Conservation (phyloP, 2,113 vertebrate genomes). For the Anarhynchus alexandrinus region DNA sequence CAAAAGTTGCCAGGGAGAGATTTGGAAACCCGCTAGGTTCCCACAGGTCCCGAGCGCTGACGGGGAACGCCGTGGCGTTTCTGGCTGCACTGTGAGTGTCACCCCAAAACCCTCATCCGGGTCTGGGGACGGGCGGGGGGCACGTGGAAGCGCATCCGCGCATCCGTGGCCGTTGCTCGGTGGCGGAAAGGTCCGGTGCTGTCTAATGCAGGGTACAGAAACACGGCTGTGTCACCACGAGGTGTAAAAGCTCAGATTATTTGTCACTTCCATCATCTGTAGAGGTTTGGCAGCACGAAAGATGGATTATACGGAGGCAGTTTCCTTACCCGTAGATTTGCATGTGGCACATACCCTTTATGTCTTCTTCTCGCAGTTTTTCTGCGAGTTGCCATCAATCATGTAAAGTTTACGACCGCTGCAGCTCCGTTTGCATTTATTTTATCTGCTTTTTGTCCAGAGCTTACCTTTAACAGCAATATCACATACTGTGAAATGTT, state of each 20-base stretch:
- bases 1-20: neutral
- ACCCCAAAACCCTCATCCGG: neutral
- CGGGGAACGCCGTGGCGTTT: rapidly evolving
- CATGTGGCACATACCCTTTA: neutral
- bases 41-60: neutral
- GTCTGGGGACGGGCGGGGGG: neutral
- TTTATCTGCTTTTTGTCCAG: constrained; percentile 53
- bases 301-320: neutral
- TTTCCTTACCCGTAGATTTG: constrained; percentile 21
- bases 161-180: constrained; percentile 58
- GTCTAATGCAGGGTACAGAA: neutral
- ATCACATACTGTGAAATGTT: neutral
- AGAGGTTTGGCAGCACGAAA: neutral
- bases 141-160: constrained; percentile 9
- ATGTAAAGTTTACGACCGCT: constrained; percentile 30
- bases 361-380: neutral
- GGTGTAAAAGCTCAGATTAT: constrained; percentile 26
- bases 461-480: neutral
- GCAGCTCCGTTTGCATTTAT: constrained; percentile 11
- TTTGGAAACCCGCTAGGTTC: neutral
- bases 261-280: constrained; percentile 10
- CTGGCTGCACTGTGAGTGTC: neutral
- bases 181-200: neutral
- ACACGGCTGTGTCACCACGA: neutral
- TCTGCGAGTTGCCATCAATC: neutral